A percentile compares a stretch with the other conserved stretches of the same genome.
Evolutionary conservation across 1,140 invertebrate genomes (phyloP).

Genomic region (Lepidostoma basale): DNA sequence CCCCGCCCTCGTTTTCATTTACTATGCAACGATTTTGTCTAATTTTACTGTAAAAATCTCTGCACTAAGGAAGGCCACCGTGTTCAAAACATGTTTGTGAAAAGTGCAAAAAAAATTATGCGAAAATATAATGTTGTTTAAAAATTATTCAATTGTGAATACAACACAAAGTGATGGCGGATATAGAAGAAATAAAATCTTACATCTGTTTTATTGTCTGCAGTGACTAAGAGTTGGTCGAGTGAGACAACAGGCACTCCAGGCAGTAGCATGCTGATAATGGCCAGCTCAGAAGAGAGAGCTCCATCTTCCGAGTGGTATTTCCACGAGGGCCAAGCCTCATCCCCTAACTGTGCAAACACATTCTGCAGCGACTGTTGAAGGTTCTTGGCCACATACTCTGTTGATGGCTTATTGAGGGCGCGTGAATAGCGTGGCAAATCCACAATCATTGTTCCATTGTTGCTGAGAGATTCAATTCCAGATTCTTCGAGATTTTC

Average conservation of each 20-base stretch:
- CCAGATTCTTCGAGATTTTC: constrained; percentile 47
- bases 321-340: constrained; percentile 58
- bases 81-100: too few relatives aligned
- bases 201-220: constrained; percentile 43
- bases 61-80: too few relatives aligned
- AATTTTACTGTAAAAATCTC: too few relatives aligned
- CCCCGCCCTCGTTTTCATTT: too few relatives aligned
- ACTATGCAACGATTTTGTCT: too few relatives aligned
- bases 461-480: constrained; percentile 49
- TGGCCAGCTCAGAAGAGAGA: constrained; percentile 59
- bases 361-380: constrained; percentile 44
- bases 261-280: constrained; percentile 72
- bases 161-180: too few relatives aligned
- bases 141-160: background rate
- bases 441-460: constrained; percentile 50
- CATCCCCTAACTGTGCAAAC: constrained; percentile 47
- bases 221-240: constrained; percentile 56
- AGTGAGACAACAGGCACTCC: constrained; percentile 72
- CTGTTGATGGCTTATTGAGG: constrained; percentile 31
- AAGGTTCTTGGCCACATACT: constrained; percentile 28
- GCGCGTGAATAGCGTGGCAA: constrained; percentile 49
- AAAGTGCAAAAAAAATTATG: too few relatives aligned
- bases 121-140: background rate
- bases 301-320: constrained; percentile 35
- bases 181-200: constrained; percentile 29